Evolutionary conservation across 2,888 invertebrate species (phyloP).

Genomic region (Megaustenia siamemsis): DNA sequence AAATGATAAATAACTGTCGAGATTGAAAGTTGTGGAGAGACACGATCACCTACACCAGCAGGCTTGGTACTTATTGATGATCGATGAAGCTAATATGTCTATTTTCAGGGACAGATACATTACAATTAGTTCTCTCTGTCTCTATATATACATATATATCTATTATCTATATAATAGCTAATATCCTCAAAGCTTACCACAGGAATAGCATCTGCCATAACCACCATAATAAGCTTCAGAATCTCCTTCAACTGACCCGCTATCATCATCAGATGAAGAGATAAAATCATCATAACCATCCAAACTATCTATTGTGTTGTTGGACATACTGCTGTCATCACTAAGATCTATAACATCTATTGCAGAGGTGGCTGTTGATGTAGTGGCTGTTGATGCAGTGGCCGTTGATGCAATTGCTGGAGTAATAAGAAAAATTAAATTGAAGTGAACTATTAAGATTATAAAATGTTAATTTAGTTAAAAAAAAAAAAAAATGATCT

Average conservation of each 20-base stretch:
- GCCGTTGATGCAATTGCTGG: not conserved
- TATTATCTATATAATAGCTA: too few species aligned
- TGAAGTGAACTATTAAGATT: too few species aligned
- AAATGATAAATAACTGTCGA: too few species aligned
- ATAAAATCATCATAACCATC: slow-evolving; percentile 25
- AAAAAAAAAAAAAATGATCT: too few species aligned
- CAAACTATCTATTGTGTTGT: slow-evolving; percentile 29
- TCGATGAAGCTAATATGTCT: too few species aligned
- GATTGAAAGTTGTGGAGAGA: too few species aligned
- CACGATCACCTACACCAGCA: too few species aligned
- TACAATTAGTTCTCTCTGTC: too few species aligned
- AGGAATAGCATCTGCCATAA: slow-evolving; percentile 84
- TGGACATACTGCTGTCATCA: slow-evolving; percentile 34
- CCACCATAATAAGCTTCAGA: slow-evolving; percentile 83
- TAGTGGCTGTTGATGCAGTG: slow-evolving; percentile 13
- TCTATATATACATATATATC: too few species aligned
- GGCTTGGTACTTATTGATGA: too few species aligned
- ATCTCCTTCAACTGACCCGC: slow-evolving; percentile 59
- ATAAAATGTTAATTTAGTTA: too few species aligned
- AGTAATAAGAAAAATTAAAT: not conserved
- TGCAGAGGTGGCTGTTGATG: not conserved
- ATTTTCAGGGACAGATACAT: too few species aligned
- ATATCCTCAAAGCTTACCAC: slow-evolving; percentile 80
- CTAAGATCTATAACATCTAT: not conserved
- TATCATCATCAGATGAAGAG: slow-evolving; percentile 50